Evolutionary conservation across 2,888 invertebrate species (phyloP), one percentile per base, ranked within the genome.

Genomic region (Disparrhopalites patrizii): DNA sequence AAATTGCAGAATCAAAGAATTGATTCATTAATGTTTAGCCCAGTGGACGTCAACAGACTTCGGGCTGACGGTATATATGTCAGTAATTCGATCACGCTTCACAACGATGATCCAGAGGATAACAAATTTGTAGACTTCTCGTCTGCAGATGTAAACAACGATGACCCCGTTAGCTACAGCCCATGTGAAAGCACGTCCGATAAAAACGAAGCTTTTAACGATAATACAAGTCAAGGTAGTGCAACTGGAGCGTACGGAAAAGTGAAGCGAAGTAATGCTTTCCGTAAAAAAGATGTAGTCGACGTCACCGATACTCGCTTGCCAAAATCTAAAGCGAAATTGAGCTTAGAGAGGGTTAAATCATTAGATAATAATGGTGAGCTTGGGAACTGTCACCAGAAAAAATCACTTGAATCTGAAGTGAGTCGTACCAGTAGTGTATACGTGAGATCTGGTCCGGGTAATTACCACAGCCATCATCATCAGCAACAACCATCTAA

Each of bases 251-350:
- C 67, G 36, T 72, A 70, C 66, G 74, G 74, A 36, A 73, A 72
- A 68, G 72, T 75, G 36, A 75, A 75, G 62, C 51, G 75, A 25
- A 65, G 75, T 52, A 75, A 75, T 68, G 75, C 75, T 50, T 75
- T 75, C 65, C 65, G 75, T 50, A 69, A 72, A 62, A 72, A 73
- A 57, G 71, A 73, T 65, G 63, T 69, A 28, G 43, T 43, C 13
- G 66, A 65, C 60, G 28, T 66, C 25, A 15, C 23, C 27, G 61
- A 30, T 20, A 31, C 56, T n/a, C 52, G 27, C n/a, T 52, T 47
- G 38, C 31, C 33, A 8, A 65, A 62, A 20, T 27, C 47, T 3
- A 67, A 71, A 47, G 66, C 67, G 3, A 73, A 74, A 40, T 58
- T 71, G 55, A 71, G 66, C 33, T 63, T 75, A 54, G 75, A 75